Conservation (phyloP, 2,797 vertebrate species). For the Bryconaethiops microstoma region DNA sequence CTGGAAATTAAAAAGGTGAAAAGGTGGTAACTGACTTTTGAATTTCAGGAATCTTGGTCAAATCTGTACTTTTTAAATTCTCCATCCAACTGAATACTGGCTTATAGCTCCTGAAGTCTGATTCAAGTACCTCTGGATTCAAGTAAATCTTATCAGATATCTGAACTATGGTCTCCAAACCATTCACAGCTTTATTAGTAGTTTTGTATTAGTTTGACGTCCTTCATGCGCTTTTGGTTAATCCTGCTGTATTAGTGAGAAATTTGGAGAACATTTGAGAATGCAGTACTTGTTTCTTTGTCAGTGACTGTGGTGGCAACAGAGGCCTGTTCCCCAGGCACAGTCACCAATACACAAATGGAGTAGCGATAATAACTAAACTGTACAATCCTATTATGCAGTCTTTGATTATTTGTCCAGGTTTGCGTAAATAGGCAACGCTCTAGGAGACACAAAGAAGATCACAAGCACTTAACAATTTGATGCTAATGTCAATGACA, state of each 20-base stretch:
- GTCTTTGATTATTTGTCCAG: conserved; percentile 52
- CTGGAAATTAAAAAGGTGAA: too few species aligned
- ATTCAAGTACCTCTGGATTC: too few species aligned
- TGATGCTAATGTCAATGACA: conserved; percentile 12
- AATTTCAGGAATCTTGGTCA: too few species aligned
- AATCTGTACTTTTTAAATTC: too few species aligned
- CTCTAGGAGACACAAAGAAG: conserved; percentile 55
- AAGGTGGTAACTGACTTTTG: too few species aligned
- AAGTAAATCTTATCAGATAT: not conserved
- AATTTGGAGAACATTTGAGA: not conserved
- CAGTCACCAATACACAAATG: conserved; percentile 18
- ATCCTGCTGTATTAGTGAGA: not conserved
- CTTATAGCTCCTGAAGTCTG: too few species aligned
- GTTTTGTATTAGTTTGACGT: not conserved
- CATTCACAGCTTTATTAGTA: not conserved
- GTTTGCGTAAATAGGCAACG: conserved; percentile 48
- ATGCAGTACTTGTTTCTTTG: conserved; percentile 1
- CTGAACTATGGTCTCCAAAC: conserved; percentile 4
- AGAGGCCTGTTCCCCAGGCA: conserved; percentile 27
- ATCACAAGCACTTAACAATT: conserved; percentile 45
- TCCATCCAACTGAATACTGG: too few species aligned
- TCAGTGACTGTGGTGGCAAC: not conserved
- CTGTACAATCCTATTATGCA: conserved; percentile 50
- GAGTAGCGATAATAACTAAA: conserved; percentile 45
- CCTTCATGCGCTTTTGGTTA: not conserved